Percentiles rank a stretch among this genome's conserved stretches.
phyloP scores from a whole-genome alignment of 2,888 invertebrate genomes.

The Himalopsyche kuldschensis region DNA sequence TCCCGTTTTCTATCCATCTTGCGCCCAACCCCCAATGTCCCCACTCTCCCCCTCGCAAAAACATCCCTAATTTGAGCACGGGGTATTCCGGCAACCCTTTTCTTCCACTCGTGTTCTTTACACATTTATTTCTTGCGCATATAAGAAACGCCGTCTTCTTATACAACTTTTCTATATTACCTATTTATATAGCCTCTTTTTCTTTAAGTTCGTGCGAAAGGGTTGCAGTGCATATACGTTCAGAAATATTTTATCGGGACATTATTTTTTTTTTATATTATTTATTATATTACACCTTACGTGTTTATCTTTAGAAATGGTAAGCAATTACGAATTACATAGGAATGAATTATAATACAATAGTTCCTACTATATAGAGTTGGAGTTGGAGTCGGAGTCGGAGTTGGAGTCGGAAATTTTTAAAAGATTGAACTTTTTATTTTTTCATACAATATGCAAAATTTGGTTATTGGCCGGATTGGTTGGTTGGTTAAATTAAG shows the following conservation, averaged over 20 bases:
- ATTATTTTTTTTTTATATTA: too few species aligned
- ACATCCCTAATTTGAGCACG: conserved; percentile 40
- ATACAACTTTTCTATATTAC: conserved; percentile 40
- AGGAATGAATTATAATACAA: too few species aligned
- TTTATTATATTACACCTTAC: too few species aligned
- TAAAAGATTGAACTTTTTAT: too few species aligned
- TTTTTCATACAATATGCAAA: too few species aligned
- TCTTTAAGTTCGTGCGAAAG: conserved; percentile 38
- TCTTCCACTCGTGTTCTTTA: conserved; percentile 40
- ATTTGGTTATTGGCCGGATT: too few species aligned
- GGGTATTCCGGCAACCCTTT: conserved; percentile 40
- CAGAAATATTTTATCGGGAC: not conserved
- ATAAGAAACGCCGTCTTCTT: conserved; percentile 40
- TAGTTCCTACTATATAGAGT: too few species aligned
- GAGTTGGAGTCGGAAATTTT: too few species aligned
- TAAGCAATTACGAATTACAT: too few species aligned
- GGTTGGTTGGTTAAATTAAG: too few species aligned
- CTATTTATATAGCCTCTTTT: conserved; percentile 40
- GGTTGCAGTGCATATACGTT: conserved; percentile 28
- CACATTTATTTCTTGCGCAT: conserved; percentile 41
- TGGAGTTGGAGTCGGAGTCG: too few species aligned
- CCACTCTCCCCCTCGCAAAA: conserved; percentile 31
- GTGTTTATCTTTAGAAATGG: too few species aligned
- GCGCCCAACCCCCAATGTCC: conserved; percentile 14
- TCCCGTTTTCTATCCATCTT: conserved; percentile 20